A percentile compares a stretch with the other conserved stretches of the same genome.
phyloP scores from a whole-genome alignment of 2,113 vertebrate species.

The Passer domesticus region DNA sequence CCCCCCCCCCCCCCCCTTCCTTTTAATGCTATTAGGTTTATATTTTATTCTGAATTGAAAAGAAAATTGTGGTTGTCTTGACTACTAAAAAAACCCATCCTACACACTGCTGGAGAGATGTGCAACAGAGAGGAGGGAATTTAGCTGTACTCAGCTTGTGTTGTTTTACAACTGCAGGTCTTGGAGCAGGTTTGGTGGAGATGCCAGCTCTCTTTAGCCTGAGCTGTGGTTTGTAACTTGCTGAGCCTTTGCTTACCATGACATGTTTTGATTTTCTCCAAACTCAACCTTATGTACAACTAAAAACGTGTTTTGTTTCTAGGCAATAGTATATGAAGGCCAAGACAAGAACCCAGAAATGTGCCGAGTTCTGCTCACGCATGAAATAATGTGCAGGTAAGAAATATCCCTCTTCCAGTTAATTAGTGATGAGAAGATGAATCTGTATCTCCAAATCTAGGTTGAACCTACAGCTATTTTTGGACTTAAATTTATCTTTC shows the following conservation, averaged over 20 bases:
- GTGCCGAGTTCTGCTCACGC: slow-evolving; percentile 94
- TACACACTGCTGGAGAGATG: slow-evolving; percentile 43
- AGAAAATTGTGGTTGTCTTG: slow-evolving; percentile 76
- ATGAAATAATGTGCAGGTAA: slow-evolving; percentile 99
- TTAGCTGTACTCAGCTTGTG: slow-evolving; percentile 20
- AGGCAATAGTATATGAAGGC: slow-evolving; percentile 95
- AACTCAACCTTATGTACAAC: background rate
- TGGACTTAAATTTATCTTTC: slow-evolving; percentile 46
- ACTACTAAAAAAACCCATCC: slow-evolving; percentile 68
- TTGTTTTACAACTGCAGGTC: slow-evolving; percentile 27
- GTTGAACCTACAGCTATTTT: slow-evolving; percentile 80
- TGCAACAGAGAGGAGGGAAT: slow-evolving; percentile 22
- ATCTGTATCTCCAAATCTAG: slow-evolving; percentile 77
- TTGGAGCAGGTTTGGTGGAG: background rate
- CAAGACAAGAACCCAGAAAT: slow-evolving; percentile 99
- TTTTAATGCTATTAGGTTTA: slow-evolving; percentile 65
- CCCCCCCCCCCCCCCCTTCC: background rate
- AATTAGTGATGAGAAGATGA: slow-evolving; percentile 82
- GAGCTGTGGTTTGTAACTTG: background rate
- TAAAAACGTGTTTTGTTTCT: slow-evolving; percentile 69
- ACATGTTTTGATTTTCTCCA: slow-evolving; percentile 13
- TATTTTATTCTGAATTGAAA: slow-evolving; percentile 75
- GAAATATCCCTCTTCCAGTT: slow-evolving; percentile 52
- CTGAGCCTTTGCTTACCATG: background rate
- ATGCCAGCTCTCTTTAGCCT: background rate